phyloP scores from a whole-genome alignment of 2,888 invertebrate species.

The Lycaena phlaeas region DNA sequence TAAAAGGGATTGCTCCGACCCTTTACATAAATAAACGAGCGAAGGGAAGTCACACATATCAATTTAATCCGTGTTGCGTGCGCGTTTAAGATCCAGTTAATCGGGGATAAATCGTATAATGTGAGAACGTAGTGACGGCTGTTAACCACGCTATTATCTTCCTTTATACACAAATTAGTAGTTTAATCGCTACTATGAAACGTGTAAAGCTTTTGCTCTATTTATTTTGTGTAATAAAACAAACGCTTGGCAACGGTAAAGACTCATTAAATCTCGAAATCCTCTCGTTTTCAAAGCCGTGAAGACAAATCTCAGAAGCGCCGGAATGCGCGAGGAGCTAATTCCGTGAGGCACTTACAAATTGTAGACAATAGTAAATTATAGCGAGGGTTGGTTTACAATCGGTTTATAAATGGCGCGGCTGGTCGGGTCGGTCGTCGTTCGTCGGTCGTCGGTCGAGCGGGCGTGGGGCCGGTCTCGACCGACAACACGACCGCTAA shows the following conservation, averaged over 20 bases:
- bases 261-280: slow-evolving; percentile 3
- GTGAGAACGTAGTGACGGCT: slow-evolving; percentile 45
- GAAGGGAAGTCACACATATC: slow-evolving; percentile 57
- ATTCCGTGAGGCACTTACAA: slow-evolving; percentile 8
- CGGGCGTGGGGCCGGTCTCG: slow-evolving; percentile 41
- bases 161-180: slow-evolving; percentile 20
- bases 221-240: background rate
- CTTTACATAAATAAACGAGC: slow-evolving; percentile 63
- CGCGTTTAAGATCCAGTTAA: slow-evolving; percentile 55
- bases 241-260: slow-evolving; percentile 4
- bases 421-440: no score
- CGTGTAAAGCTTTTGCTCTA: background rate
- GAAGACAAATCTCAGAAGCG: slow-evolving; percentile 1
- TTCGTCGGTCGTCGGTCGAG: no score
- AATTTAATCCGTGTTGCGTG: slow-evolving; percentile 59
- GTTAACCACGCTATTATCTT: slow-evolving; percentile 61
- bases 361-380: slow-evolving; percentile 12
- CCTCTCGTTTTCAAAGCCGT: slow-evolving; percentile 1
- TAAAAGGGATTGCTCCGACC: slow-evolving; percentile 61
- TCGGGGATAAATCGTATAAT: slow-evolving; percentile 49
- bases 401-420: background rate
- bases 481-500: slow-evolving; percentile 66
- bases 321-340: background rate
- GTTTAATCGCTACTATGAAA: slow-evolving; percentile 7
- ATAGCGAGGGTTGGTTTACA: slow-evolving; percentile 13